A percentile compares a stretch with the other conserved stretches of the same genome.
Conservation (phyloP, 2,797 vertebrate species). For the Hyperoplus immaculatus region DNA sequence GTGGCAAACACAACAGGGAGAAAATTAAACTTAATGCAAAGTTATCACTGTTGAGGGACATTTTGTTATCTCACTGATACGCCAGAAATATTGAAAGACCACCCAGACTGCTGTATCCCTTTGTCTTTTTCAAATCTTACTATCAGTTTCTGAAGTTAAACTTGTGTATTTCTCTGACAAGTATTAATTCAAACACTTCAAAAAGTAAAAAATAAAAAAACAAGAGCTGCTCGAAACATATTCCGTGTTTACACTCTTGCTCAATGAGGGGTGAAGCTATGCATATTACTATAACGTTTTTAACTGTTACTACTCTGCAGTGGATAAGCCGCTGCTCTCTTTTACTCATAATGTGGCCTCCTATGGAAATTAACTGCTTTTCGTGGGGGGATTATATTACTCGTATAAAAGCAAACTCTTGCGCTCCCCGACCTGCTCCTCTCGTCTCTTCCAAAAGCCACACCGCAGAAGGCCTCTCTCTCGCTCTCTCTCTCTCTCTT, state of each 20-base stretch:
- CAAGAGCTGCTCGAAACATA: slow-evolving; percentile 42
- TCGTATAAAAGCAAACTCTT: slow-evolving; percentile 65
- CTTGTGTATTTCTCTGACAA: slow-evolving; percentile 31
- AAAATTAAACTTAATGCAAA: slow-evolving; percentile 20
- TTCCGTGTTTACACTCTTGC: slow-evolving; percentile 60
- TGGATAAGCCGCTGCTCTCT: slow-evolving; percentile 42
- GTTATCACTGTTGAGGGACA: not conserved
- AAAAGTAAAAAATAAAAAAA: slow-evolving; percentile 52
- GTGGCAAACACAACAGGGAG: slow-evolving; percentile 13
- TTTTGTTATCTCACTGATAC: slow-evolving; percentile 25
- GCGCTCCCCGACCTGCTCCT: slow-evolving; percentile 46
- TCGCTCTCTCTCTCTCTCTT: not conserved
- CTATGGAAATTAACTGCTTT: slow-evolving; percentile 68
- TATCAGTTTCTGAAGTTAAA: slow-evolving; percentile 22
- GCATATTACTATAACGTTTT: slow-evolving; percentile 49
- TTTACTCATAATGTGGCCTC: slow-evolving; percentile 46
- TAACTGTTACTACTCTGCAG: slow-evolving; percentile 28
- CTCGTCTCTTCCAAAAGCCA: slow-evolving; percentile 49
- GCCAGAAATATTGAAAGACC: slow-evolving; percentile 37
- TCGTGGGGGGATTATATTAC: slow-evolving; percentile 64
- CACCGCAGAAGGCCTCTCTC: slow-evolving; percentile 19
- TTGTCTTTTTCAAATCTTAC: slow-evolving; percentile 27
- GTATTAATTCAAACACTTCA: slow-evolving; percentile 31
- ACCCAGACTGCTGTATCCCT: slow-evolving; percentile 46
- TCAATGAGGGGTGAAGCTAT: slow-evolving; percentile 73